Conservation (phyloP, 2,888 invertebrate genomes). For the Cistogaster globosa region DNA sequence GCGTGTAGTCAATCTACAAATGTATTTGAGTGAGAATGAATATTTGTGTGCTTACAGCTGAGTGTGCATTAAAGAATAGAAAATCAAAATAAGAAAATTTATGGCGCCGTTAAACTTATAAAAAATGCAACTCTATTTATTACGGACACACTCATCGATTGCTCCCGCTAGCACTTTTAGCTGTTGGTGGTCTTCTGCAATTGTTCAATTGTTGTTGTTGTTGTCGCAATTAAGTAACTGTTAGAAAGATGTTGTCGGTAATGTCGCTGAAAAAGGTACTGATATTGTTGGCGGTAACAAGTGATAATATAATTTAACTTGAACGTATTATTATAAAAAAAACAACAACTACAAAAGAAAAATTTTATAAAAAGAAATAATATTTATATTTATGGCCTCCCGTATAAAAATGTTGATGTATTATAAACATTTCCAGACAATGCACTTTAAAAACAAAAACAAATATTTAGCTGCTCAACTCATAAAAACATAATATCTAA, state of each 20-base stretch:
- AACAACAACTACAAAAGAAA: slow-evolving; percentile 15
- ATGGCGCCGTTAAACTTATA: slow-evolving; percentile 56
- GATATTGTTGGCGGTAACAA: slow-evolving; percentile 47
- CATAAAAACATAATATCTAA: slow-evolving; percentile 45
- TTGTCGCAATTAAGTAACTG: slow-evolving; percentile 33
- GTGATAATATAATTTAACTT: slow-evolving; percentile 55
- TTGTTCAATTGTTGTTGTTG: slow-evolving; percentile 3
- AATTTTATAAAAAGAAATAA: slow-evolving; percentile 4
- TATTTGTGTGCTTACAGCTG: too few species aligned
- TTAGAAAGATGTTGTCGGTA: slow-evolving; percentile 47
- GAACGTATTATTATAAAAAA: slow-evolving; percentile 25
- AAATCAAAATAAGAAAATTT: slow-evolving; percentile 31
- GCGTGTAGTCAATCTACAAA: slow-evolving; percentile 16
- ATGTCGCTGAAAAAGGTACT: slow-evolving; percentile 41
- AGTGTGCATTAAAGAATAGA: slow-evolving; percentile 15
- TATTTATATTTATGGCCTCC: slow-evolving; percentile 39
- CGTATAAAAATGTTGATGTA: slow-evolving; percentile 46
- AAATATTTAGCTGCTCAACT: slow-evolving; percentile 32
- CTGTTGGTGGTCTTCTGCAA: slow-evolving; percentile 26
- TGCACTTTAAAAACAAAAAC: slow-evolving; percentile 47
- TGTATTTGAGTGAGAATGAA: not conserved
- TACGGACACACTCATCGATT: slow-evolving; percentile 37
- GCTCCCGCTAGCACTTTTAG: slow-evolving; percentile 9
- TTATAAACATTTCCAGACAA: slow-evolving; percentile 40
- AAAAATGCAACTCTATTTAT: slow-evolving; percentile 60